Conservation (phyloP, 2,888 invertebrate species). For the Urechis unicinctus region DNA sequence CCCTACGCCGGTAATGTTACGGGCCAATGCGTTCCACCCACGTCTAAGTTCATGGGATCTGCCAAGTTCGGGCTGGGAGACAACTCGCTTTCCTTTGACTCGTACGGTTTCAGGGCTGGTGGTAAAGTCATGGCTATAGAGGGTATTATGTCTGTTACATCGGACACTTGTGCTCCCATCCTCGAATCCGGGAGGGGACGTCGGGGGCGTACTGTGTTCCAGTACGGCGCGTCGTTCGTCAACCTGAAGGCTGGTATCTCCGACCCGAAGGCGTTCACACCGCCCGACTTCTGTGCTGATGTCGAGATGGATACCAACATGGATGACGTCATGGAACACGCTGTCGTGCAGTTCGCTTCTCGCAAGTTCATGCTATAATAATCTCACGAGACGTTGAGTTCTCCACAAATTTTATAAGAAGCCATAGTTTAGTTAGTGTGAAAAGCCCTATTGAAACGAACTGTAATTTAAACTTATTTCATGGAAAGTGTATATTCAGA, state of each 20-base stretch:
- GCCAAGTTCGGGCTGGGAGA: neutral
- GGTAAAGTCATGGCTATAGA: neutral
- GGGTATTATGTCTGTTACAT: neutral
- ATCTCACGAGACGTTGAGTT: too few relatives aligned
- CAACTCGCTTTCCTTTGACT: neutral
- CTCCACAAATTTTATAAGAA: too few relatives aligned
- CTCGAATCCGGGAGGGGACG: neutral
- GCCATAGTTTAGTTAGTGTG: too few relatives aligned
- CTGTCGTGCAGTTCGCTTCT: too few relatives aligned
- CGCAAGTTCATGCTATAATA: too few relatives aligned
- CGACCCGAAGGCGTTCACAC: neutral
- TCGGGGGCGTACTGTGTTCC: neutral
- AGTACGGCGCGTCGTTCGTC: neutral
- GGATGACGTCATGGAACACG: neutral
- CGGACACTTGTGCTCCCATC: neutral
- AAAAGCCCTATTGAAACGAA: too few relatives aligned
- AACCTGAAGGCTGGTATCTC: neutral
- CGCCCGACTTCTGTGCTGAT: neutral
- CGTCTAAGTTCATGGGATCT: neutral
- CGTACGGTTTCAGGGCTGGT: neutral
- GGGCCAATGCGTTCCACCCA: neutral
- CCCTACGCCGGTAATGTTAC: neutral
- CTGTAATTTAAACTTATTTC: too few relatives aligned
- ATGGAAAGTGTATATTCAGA: too few relatives aligned
- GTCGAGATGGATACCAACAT: neutral